Percentiles rank a stretch among this genome's conserved stretches.
These are phyloP conservation scores for Larimichthys crocea DNA, from an alignment of 2,113 vertebrate species.

Conservation along the genomic window DNA sequence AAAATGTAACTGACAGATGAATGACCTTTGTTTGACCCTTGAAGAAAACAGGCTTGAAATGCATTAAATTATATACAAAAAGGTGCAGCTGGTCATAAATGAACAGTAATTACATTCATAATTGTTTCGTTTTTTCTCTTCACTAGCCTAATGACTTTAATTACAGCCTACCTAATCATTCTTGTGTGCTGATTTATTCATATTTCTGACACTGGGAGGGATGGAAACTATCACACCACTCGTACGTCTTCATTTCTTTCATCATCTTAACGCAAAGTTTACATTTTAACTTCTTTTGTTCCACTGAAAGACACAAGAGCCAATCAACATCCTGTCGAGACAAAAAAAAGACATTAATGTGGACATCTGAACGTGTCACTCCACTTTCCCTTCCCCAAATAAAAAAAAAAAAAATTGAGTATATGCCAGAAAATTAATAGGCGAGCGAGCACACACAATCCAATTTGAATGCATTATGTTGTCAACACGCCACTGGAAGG, in stretches of 20 bases:
- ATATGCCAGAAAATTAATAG: slow-evolving; percentile 41
- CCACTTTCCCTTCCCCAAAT: slow-evolving; percentile 23
- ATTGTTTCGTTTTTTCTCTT: background rate
- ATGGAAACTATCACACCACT: background rate
- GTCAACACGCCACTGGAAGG: slow-evolving; percentile 46
- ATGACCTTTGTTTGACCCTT: slow-evolving; percentile 20
- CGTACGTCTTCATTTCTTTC: background rate
- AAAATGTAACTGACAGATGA: background rate
- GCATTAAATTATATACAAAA: background rate
- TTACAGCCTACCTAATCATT: background rate
- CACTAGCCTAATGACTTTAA: background rate
- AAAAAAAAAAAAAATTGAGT: slow-evolving; percentile 7
- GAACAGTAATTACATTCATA: background rate
- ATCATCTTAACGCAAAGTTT: background rate
- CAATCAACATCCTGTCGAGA: background rate
- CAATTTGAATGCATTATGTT: slow-evolving; percentile 50
- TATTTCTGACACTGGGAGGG: background rate
- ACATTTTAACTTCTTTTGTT: background rate
- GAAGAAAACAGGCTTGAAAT: background rate
- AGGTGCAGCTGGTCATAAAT: background rate
- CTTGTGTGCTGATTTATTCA: background rate
- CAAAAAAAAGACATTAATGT: background rate
- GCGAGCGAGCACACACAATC: background rate
- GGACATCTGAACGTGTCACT: slow-evolving; percentile 2
- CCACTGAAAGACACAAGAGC: background rate